Percentiles rank a stretch among this genome's conserved stretches.
These are phyloP conservation scores for Eleginops maclovinus DNA, from an alignment of 2,113 vertebrate genomes.

Conservation along the genomic window DNA sequence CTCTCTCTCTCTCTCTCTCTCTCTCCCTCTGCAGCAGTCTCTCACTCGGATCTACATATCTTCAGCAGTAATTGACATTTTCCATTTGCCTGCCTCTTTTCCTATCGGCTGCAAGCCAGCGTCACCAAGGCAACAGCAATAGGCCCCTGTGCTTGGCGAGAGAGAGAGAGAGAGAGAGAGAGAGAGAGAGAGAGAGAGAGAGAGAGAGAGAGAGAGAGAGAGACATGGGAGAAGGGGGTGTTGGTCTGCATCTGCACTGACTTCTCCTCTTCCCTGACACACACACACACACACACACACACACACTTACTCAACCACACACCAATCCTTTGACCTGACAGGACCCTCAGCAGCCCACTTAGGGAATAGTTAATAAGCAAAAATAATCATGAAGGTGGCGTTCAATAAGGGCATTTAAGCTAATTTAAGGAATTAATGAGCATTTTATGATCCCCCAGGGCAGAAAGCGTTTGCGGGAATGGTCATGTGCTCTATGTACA, in stretches of 20 bases:
- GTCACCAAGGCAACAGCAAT: constrained; percentile 88
- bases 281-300: constrained; percentile 28
- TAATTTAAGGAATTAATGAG: constrained; percentile 82
- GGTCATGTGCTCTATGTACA: constrained; percentile 66
- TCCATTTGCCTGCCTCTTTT: constrained; percentile 87
- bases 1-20: neutral
- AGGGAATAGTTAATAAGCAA: constrained; percentile 81
- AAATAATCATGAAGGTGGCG: constrained; percentile 77
- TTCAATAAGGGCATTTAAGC: constrained; percentile 80
- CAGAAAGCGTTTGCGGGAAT: constrained; percentile 45
- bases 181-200: constrained; percentile 40
- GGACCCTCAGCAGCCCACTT: constrained; percentile 66
- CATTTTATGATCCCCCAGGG: constrained; percentile 76
- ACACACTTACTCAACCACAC: constrained; percentile 28
- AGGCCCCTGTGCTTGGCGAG: constrained; percentile 74
- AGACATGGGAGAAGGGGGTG: constrained; percentile 51
- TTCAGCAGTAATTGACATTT: constrained; percentile 91
- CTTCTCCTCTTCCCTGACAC: constrained; percentile 32
- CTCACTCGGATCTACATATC: constrained; percentile 84
- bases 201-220: neutral
- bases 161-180: constrained; percentile 31
- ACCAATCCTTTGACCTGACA: constrained; percentile 70
- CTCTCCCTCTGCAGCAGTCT: constrained; percentile 58
- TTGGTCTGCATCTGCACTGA: constrained; percentile 72
- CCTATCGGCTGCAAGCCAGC: constrained; percentile 83